These are phyloP conservation scores for Heliangelus exortis DNA, from an alignment of 2,797 vertebrate species.

Conservation along the genomic window DNA sequence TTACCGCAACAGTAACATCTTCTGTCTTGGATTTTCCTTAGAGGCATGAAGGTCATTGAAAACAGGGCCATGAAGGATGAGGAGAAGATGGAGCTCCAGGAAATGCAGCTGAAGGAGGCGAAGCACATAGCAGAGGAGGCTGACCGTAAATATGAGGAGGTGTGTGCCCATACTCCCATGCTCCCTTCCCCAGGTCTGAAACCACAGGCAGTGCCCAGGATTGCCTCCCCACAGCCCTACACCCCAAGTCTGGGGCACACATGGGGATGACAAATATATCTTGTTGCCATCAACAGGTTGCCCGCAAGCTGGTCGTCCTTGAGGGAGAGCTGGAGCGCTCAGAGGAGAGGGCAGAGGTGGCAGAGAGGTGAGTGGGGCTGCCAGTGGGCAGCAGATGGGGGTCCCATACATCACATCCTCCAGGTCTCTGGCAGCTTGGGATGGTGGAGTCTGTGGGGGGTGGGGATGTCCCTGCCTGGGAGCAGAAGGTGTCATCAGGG, in stretches of 20 bases:
- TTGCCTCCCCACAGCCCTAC: rapidly evolving
- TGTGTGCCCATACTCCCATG: not conserved
- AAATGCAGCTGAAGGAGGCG: slow-evolving; percentile 97
- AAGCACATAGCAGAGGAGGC: slow-evolving; percentile 98
- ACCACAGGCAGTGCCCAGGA: no score
- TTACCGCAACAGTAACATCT: not conserved
- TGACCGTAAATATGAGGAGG: slow-evolving; percentile 98
- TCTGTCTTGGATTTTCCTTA: slow-evolving; percentile 49
- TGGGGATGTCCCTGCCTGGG: not conserved
- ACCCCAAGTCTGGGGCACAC: not conserved
- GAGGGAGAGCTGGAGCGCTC: slow-evolving; percentile 96
- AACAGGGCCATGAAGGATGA: slow-evolving; percentile 95
- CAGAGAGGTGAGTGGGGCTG: slow-evolving; percentile 85
- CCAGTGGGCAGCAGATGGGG: rapidly evolving
- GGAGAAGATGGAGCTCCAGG: slow-evolving; percentile 98
- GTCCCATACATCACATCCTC: not conserved
- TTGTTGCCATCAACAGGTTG: slow-evolving; percentile 81
- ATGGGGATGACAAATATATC: rapidly evolving
- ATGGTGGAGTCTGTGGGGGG: rapidly evolving
- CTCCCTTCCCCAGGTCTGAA: not conserved
- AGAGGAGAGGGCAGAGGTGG: slow-evolving; percentile 95
- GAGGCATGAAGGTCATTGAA: slow-evolving; percentile 98
- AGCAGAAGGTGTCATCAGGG: not conserved
- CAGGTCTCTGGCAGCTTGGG: not conserved
- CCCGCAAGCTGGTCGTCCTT: slow-evolving; percentile 95